phyloP scores from a whole-genome alignment of 2,888 invertebrate genomes.

The Colletes collaris region DNA sequence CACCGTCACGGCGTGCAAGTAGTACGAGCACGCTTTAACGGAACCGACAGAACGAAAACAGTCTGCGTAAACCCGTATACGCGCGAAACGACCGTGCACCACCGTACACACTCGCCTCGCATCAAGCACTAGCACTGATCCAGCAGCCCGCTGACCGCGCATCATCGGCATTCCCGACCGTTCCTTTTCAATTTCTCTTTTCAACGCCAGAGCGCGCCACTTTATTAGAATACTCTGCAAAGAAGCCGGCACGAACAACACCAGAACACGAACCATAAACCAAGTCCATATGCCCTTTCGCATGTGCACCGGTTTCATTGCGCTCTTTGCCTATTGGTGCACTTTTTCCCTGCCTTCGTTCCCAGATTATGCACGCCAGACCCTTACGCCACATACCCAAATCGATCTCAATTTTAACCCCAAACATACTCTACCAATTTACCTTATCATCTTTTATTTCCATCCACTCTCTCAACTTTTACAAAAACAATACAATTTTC shows the following conservation, averaged over 20 bases:
- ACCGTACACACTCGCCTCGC: slow-evolving; percentile 68
- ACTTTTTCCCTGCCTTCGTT: slow-evolving; percentile 23
- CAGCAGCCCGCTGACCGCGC: slow-evolving; percentile 63
- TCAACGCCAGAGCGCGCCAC: slow-evolving; percentile 55
- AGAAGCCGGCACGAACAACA: slow-evolving; percentile 21
- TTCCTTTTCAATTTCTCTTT: slow-evolving; percentile 39
- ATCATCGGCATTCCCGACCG: slow-evolving; percentile 69
- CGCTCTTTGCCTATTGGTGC: slow-evolving; percentile 38
- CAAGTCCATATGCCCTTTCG: slow-evolving; percentile 28
- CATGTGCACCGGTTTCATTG: slow-evolving; percentile 36
- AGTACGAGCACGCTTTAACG: slow-evolving; percentile 34
- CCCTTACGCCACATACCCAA: neutral
- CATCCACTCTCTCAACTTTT: too few relatives aligned
- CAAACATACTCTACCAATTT: neutral
- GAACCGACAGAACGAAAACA: slow-evolving; percentile 56
- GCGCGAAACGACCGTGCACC: slow-evolving; percentile 58
- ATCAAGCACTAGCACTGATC: slow-evolving; percentile 70
- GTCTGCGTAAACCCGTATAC: slow-evolving; percentile 42
- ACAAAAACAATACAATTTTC: too few relatives aligned
- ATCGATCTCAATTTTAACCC: slow-evolving; percentile 24
- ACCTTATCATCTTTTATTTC: too few relatives aligned
- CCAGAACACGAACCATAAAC: slow-evolving; percentile 22
- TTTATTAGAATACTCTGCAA: slow-evolving; percentile 30
- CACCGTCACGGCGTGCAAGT: slow-evolving; percentile 28
- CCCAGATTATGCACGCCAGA: slow-evolving; percentile 12